A percentile compares a stretch with the other conserved stretches of the same genome.
phyloP scores from a whole-genome alignment of 1,140 invertebrate genomes.

The Neodiprion pinetum region DNA sequence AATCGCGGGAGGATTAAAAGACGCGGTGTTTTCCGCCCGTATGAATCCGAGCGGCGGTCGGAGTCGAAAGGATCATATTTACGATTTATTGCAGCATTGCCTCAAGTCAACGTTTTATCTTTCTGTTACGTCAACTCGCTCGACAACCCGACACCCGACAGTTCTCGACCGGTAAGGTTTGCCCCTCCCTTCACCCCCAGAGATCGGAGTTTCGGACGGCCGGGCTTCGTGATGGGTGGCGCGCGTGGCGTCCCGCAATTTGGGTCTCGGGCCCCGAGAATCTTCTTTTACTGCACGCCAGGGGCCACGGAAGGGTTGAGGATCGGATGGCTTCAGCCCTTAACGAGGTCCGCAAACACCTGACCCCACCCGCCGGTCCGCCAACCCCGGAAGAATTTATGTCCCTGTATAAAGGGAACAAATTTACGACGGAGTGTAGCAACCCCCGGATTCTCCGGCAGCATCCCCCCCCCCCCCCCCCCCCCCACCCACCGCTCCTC shows the following conservation, averaged over 20 bases:
- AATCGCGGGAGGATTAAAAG: not conserved
- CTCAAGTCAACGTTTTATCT: constrained; percentile 58
- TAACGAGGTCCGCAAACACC: constrained; percentile 37
- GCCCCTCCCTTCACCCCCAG: not conserved
- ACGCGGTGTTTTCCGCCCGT: not conserved
- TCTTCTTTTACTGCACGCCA: not conserved
- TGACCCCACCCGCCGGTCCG: constrained; percentile 23
- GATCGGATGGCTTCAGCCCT: constrained; percentile 6
- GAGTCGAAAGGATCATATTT: constrained; percentile 52
- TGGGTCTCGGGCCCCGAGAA: not conserved
- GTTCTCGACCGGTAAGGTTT: not conserved
- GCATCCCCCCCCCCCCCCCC: not conserved
- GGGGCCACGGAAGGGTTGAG: not conserved
- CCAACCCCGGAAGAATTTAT: constrained; percentile 29
- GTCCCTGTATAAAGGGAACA: constrained; percentile 42
- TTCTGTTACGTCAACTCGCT: constrained; percentile 56
- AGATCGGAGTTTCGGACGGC: not conserved
- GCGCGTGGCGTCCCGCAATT: not conserved
- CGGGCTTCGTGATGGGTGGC: not conserved
- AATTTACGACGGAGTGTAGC: constrained; percentile 37
- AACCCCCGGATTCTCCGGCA: not conserved
- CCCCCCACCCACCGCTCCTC: not conserved
- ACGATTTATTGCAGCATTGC: constrained; percentile 58
- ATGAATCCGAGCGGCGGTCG: not conserved
- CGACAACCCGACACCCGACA: constrained; percentile 35